A percentile compares a stretch with the other conserved stretches of the same genome.
phyloP scores from a whole-genome alignment of 2,113 vertebrate species.

The Otis tarda region DNA sequence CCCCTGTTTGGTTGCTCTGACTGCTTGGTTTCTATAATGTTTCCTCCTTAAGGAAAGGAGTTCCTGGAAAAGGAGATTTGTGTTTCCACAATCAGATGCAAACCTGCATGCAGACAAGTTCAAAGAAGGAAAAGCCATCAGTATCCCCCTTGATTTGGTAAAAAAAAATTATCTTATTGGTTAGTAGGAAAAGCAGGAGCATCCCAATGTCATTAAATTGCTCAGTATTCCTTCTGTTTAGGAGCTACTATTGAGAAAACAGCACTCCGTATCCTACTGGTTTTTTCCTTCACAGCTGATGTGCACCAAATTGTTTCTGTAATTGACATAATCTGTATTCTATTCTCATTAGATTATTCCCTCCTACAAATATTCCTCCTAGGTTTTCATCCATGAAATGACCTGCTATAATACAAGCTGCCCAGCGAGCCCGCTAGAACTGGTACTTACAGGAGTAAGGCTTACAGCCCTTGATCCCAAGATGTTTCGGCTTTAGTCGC shows the following conservation, averaged over 20 bases:
- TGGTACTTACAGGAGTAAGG: neutral
- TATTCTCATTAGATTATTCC: neutral
- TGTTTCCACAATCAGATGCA: neutral
- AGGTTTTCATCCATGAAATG: slow-evolving; percentile 31
- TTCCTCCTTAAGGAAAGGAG: neutral
- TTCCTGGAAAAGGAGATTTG: neutral
- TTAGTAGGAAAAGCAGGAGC: neutral
- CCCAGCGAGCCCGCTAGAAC: slow-evolving; percentile 25
- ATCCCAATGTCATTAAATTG: neutral
- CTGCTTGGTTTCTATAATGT: neutral
- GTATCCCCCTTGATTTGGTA: neutral
- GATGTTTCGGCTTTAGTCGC: slow-evolving; percentile 22
- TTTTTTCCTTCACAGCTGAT: slow-evolving; percentile 18
- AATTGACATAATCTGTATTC: neutral
- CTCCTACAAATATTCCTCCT: slow-evolving; percentile 23
- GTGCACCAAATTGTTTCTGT: neutral
- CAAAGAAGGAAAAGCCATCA: neutral
- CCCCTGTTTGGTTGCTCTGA: neutral
- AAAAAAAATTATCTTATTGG: neutral
- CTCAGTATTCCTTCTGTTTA: neutral
- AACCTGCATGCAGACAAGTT: neutral
- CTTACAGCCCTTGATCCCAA: neutral
- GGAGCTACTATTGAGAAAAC: neutral
- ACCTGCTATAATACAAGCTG: neutral
- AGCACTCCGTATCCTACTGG: neutral